phyloP scores from a whole-genome alignment of 1,140 invertebrate species.

The silkworm (Bombyx mori) region DNA sequence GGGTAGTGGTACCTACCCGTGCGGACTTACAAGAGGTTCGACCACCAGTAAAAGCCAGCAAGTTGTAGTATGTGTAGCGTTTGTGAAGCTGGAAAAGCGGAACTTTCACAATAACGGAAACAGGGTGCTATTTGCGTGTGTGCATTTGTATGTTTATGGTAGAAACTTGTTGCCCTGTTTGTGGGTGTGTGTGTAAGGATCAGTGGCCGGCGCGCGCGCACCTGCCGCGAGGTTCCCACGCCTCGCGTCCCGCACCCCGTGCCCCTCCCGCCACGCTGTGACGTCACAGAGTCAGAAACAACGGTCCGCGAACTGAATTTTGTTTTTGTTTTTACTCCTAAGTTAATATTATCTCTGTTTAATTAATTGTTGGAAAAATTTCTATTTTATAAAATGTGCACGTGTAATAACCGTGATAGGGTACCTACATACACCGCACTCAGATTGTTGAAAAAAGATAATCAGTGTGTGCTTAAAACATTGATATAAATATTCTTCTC shows the following conservation, averaged over 20 bases:
- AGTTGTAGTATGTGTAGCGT: background rate
- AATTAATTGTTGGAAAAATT: constrained; percentile 5
- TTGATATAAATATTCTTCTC: too few species aligned
- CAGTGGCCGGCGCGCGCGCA: constrained; percentile 65
- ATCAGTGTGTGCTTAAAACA: too few species aligned
- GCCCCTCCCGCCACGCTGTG: constrained; percentile 25
- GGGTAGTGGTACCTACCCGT: too few species aligned
- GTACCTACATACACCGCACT: too few species aligned
- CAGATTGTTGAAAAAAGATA: too few species aligned
- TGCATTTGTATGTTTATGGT: constrained; percentile 21
- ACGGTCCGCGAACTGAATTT: constrained; percentile 36
- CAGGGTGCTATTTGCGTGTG: constrained; percentile 23
- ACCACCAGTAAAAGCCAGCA: too few species aligned
- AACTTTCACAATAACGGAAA: constrained; percentile 51
- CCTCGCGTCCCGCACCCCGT: constrained; percentile 28
- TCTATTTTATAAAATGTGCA: too few species aligned
- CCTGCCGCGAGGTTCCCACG: constrained; percentile 67
- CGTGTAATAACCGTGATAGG: too few species aligned
- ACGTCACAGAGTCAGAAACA: constrained; percentile 56
- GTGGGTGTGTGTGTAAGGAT: constrained; percentile 56
- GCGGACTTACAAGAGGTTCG: too few species aligned
- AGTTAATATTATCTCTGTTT: constrained; percentile 5
- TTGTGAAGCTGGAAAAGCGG: constrained; percentile 40
- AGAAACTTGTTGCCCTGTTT: constrained; percentile 16
- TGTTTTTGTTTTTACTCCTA: constrained; percentile 16